A percentile compares a stretch with the other conserved stretches of the same genome.
phyloP scores from a whole-genome alignment of 30 jellyfish, hydroid and myxozoan genomes.

The Catostylus mosaicus region DNA sequence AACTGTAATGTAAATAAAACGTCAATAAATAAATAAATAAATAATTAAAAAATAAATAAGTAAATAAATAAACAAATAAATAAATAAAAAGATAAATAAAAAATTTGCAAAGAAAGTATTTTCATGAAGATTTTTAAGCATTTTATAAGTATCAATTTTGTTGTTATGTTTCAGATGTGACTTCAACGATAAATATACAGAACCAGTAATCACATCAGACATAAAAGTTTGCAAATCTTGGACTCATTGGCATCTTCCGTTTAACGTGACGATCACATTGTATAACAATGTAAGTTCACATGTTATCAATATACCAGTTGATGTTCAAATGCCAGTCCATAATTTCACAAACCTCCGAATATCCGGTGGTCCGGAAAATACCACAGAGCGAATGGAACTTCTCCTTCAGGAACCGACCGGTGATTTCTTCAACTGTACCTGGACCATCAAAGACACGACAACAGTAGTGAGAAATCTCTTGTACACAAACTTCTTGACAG shows the following conservation, averaged over 20 bases:
- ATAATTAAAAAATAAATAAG: no score
- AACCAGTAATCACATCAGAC: conserved; percentile 37
- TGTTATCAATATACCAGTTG: conserved; percentile 3
- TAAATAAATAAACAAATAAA: no score
- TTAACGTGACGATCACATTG: conserved; percentile 5
- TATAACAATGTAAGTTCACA: conserved; percentile 58
- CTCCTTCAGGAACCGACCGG: conserved; percentile 50
- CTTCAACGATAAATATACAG: conserved; percentile 37
- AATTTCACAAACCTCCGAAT: conserved; percentile 41
- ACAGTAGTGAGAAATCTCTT: neutral
- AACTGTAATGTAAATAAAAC: no score
- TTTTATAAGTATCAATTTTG: neutral
- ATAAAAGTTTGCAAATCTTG: conserved; percentile 32
- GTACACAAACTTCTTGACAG: conserved; percentile 16
- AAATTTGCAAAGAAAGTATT: no score
- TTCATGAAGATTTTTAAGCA: neutral
- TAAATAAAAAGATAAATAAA: no score
- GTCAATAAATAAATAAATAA: no score
- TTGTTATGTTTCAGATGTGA: conserved; percentile 42
- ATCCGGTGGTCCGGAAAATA: conserved; percentile 76
- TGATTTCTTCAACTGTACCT: conserved; percentile 74
- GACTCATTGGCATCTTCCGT: conserved; percentile 53
- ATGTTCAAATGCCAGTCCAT: conserved; percentile 76
- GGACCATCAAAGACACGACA: conserved; percentile 46
- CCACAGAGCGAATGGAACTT: conserved; percentile 67